Evolutionary conservation across 2,888 invertebrate species (phyloP).

Genomic region (Serripes groenlandicus): DNA sequence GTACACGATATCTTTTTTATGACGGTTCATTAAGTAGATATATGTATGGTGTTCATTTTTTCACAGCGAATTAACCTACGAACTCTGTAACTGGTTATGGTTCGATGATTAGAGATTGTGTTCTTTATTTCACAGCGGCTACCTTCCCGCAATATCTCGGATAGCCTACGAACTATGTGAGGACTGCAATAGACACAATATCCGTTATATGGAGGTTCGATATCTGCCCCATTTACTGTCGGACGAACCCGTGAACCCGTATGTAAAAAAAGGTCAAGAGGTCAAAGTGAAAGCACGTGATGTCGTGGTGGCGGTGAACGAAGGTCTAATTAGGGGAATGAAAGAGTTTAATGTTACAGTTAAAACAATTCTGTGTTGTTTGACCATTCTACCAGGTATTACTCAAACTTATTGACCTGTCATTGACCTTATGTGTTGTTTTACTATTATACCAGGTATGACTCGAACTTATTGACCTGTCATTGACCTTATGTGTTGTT

Average conservation of each 20-base stretch:
- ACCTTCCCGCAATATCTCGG: constrained; percentile 87
- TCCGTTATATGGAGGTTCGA: constrained; percentile 88
- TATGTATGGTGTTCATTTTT: no score
- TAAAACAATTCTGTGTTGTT: constrained; percentile 87
- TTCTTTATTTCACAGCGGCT: constrained; percentile 84
- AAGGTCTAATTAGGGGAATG: constrained; percentile 86
- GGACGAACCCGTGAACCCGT: constrained; percentile 66
- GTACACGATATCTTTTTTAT: no score
- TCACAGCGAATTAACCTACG: no score
- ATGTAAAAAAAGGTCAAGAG: constrained; percentile 42
- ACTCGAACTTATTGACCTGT: no score
- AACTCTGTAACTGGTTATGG: neutral
- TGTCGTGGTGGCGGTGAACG: constrained; percentile 86
- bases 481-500: no score
- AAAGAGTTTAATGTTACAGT: constrained; percentile 87
- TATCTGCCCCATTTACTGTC: constrained; percentile 87
- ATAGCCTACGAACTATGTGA: constrained; percentile 89
- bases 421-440: no score
- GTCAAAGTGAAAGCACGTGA: constrained; percentile 82
- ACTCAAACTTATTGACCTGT: no score
- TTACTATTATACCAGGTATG: no score
- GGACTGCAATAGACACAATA: constrained; percentile 87
- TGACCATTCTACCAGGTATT: constrained; percentile 86
- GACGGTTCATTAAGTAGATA: no score
- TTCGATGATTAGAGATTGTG: neutral